Evolutionary conservation across 2,888 invertebrate species (phyloP).

Genomic region (Conistra vaccinii): DNA sequence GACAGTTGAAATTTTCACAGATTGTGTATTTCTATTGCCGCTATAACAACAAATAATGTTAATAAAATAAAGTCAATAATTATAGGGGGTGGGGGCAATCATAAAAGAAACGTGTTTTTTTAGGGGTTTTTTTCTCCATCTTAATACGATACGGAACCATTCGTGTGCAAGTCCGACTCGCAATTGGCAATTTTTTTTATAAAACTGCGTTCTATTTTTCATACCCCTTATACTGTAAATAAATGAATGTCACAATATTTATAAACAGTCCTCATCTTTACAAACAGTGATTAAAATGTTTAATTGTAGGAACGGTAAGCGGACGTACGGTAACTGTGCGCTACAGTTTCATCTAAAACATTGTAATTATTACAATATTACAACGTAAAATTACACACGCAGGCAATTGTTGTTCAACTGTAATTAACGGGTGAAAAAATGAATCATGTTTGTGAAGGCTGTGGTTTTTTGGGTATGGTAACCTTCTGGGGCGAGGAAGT

Average conservation of each 20-base stretch:
- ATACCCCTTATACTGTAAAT: too few relatives aligned
- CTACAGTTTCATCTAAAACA: conserved; percentile 87
- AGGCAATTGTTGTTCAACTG: conserved; percentile 71
- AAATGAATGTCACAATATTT: conserved; percentile 37
- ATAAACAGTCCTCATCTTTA: conserved; percentile 60
- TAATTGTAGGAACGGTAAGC: conserved; percentile 89
- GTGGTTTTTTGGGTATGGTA: conserved; percentile 45
- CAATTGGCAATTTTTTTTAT: too few relatives aligned
- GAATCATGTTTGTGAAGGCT: conserved; percentile 65
- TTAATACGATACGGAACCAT: too few relatives aligned
- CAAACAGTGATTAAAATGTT: conserved; percentile 87
- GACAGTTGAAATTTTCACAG: too few relatives aligned
- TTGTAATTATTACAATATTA: conserved; percentile 72
- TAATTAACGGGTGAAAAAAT: conserved; percentile 78
- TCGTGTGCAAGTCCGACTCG: too few relatives aligned
- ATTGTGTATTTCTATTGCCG: too few relatives aligned
- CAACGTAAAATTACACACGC: conserved; percentile 76
- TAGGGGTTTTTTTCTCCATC: too few relatives aligned
- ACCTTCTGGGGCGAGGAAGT: conserved; percentile 42
- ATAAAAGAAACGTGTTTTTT: too few relatives aligned
- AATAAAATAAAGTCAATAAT: too few relatives aligned
- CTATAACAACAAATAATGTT: too few relatives aligned
- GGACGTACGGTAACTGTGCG: conserved; percentile 82
- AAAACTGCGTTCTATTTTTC: too few relatives aligned
- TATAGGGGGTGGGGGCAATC: too few relatives aligned